Evolutionary conservation across 1,140 invertebrate genomes (phyloP).

Genomic region (Nylanderia fulva): DNA sequence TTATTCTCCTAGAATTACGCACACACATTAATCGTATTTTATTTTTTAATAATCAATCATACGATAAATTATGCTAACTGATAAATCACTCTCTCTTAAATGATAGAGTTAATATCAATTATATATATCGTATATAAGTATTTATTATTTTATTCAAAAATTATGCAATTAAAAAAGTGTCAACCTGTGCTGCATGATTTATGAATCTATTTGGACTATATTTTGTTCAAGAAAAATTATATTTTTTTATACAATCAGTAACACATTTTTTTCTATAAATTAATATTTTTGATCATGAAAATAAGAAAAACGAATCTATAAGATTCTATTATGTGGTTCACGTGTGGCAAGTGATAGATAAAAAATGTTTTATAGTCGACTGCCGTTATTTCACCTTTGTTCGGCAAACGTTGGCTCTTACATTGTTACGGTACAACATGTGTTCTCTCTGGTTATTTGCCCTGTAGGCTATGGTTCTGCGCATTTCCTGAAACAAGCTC

Average conservation of each 20-base stretch:
- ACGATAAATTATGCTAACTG: not conserved
- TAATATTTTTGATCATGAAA: not conserved
- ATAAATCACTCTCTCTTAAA: constrained; percentile 2
- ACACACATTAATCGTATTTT: constrained; percentile 28
- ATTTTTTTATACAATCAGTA: not conserved
- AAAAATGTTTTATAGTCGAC: not conserved
- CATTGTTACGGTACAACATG: constrained; percentile 20
- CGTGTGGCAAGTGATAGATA: not conserved
- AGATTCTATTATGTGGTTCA: not conserved
- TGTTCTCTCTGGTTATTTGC: not conserved
- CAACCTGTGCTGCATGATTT: not conserved
- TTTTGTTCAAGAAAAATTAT: not conserved
- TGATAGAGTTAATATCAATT: constrained; percentile 1
- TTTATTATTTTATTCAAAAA: not conserved
- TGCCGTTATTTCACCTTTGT: not conserved
- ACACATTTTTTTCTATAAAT: not conserved
- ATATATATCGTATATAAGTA: not conserved
- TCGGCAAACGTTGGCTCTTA: not conserved
- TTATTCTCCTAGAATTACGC: not conserved
- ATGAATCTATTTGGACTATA: not conserved
- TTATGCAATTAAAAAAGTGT: not conserved
- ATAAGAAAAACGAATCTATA: not conserved
- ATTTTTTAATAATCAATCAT: not conserved
- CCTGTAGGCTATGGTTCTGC: constrained; percentile 3
- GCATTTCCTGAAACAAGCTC: constrained; percentile 77